phyloP scores from a whole-genome alignment of 1,140 invertebrate genomes.

The Bicyclus anynana region DNA sequence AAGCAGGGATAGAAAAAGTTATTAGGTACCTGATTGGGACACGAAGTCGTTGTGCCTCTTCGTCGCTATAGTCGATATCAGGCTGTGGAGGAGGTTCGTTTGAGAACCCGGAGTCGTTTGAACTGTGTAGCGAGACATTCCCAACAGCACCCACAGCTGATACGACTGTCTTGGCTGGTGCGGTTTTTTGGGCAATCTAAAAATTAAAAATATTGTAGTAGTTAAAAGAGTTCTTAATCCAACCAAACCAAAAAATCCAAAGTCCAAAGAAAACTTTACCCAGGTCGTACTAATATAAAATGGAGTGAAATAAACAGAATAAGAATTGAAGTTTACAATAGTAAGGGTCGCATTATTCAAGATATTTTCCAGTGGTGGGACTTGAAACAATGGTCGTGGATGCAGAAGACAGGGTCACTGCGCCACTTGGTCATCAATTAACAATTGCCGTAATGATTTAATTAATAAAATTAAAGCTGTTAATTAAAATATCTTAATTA shows the following conservation, averaged over 20 bases:
- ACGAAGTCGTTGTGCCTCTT: slow-evolving; percentile 83
- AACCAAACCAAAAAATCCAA: too few relatives aligned
- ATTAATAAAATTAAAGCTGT: too few relatives aligned
- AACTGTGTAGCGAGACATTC: slow-evolving; percentile 90
- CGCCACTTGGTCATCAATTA: too few relatives aligned
- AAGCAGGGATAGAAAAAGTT: slow-evolving; percentile 19
- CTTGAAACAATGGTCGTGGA: too few relatives aligned
- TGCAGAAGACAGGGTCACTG: too few relatives aligned
- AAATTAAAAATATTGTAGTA: slow-evolving; percentile 9
- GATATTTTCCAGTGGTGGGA: too few relatives aligned
- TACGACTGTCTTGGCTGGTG: slow-evolving; percentile 65
- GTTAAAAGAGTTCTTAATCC: slow-evolving; percentile 1
- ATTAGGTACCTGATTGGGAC: slow-evolving; percentile 82
- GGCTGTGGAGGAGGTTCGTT: slow-evolving; percentile 93
- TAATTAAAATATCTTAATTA: too few relatives aligned
- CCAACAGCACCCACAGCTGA: slow-evolving; percentile 78
- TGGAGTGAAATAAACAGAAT: too few relatives aligned
- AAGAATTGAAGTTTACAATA: too few relatives aligned
- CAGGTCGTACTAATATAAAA: not conserved
- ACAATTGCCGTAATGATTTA: too few relatives aligned
- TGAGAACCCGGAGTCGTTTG: slow-evolving; percentile 94
- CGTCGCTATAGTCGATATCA: slow-evolving; percentile 93
- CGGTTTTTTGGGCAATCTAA: slow-evolving; percentile 71
- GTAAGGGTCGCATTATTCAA: too few relatives aligned
- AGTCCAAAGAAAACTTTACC: too few relatives aligned